These are phyloP conservation scores for Dicerorhinus sumatrensis DNA, from an alignment of 2,113 vertebrate genomes.

Conservation along the genomic window DNA sequence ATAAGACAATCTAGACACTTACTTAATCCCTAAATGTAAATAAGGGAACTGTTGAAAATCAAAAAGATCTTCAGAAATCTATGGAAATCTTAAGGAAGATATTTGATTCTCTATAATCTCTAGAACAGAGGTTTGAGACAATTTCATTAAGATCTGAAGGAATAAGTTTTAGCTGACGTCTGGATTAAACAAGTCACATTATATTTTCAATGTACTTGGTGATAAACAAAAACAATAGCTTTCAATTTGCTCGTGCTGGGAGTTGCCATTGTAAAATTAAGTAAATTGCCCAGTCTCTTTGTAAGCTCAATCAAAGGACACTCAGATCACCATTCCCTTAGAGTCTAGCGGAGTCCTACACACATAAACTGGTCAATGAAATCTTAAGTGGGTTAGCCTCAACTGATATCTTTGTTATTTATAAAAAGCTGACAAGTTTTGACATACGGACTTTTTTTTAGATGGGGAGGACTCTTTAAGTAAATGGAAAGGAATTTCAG, in stretches of 20 bases:
- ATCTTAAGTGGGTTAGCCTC: not conserved
- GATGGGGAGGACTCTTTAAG: not conserved
- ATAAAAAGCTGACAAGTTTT: conserved; percentile 40
- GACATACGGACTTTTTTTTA: not conserved
- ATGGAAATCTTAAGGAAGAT: not conserved
- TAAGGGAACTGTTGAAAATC: not conserved
- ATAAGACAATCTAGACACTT: not conserved
- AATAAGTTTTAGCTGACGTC: not conserved
- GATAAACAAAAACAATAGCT: not conserved
- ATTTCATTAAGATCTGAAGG: not conserved
- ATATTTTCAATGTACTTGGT: conserved; percentile 5
- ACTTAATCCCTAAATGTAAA: not conserved
- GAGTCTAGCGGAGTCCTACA: not conserved
- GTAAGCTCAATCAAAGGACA: not conserved
- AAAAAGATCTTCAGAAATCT: conserved; percentile 1
- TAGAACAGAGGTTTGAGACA: not conserved
- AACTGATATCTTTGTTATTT: not conserved
- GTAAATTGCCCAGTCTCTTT: not conserved
- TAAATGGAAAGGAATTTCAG: conserved; percentile 22
- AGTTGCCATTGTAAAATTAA: not conserved
- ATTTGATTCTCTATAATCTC: not conserved
- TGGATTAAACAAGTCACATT: conserved; percentile 13
- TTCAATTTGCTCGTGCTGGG: not conserved
- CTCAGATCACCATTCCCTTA: not conserved
- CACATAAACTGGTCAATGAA: not conserved